phyloP scores from a whole-genome alignment of 1,140 invertebrate genomes.

The Mercenaria mercenaria region DNA sequence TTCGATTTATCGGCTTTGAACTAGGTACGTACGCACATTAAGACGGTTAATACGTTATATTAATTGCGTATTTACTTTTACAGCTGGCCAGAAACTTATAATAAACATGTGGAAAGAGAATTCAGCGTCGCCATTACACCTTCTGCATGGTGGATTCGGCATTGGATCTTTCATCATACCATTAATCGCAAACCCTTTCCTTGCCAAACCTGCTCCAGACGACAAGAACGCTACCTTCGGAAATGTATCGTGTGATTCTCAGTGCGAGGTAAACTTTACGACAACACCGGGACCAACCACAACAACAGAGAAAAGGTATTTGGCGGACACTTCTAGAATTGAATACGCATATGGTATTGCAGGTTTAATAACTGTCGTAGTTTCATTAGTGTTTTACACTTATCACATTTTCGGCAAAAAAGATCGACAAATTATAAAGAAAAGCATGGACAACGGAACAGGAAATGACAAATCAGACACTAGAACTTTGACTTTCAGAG shows the following conservation, averaged over 20 bases:
- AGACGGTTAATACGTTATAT: too few relatives aligned
- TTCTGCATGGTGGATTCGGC: slow-evolving; percentile 78
- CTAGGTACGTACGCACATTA: too few relatives aligned
- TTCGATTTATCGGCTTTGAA: too few relatives aligned
- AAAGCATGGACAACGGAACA: background rate
- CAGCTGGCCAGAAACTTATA: slow-evolving; percentile 76
- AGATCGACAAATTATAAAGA: background rate
- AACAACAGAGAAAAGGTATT: slow-evolving; percentile 31
- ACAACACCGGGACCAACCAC: slow-evolving; percentile 34
- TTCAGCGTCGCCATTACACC: slow-evolving; percentile 73
- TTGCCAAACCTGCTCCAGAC: slow-evolving; percentile 50
- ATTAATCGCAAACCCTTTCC: slow-evolving; percentile 76
- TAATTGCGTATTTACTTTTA: slow-evolving; percentile 62
- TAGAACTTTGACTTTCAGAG: slow-evolving; percentile 39
- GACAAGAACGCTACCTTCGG: background rate
- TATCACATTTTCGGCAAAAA: slow-evolving; percentile 61
- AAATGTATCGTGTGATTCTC: background rate
- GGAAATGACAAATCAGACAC: background rate
- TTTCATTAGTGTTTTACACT: slow-evolving; percentile 71
- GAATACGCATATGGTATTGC: slow-evolving; percentile 74
- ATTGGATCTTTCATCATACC: slow-evolving; percentile 78
- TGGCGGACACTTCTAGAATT: slow-evolving; percentile 66
- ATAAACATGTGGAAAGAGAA: slow-evolving; percentile 75
- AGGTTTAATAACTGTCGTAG: slow-evolving; percentile 49
- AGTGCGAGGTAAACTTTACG: background rate